Conservation (phyloP, 2,888 invertebrate species). For the Cheilosia urbana region DNA sequence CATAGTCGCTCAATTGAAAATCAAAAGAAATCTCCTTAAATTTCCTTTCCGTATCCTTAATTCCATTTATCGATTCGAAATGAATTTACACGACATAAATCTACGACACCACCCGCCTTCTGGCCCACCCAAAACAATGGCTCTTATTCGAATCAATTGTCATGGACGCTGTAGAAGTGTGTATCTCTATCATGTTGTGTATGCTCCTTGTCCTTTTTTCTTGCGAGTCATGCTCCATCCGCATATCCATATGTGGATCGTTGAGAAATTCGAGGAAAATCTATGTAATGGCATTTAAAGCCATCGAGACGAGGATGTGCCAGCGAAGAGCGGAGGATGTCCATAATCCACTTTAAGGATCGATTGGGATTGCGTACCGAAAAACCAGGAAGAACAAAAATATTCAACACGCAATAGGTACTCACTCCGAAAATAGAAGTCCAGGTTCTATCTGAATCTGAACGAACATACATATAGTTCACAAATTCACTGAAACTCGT, state of each 20-base stretch:
- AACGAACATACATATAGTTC: background rate
- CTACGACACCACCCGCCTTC: slow-evolving; percentile 17
- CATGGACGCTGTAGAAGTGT: slow-evolving; percentile 11
- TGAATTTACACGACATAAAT: slow-evolving; percentile 70
- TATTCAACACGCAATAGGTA: slow-evolving; percentile 11
- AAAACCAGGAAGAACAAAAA: background rate
- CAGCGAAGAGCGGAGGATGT: background rate
- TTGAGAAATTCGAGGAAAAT: slow-evolving; percentile 7
- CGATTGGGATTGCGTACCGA: slow-evolving; percentile 22
- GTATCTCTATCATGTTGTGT: slow-evolving; percentile 17
- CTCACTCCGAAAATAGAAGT: background rate
- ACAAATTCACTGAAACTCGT: slow-evolving; percentile 8
- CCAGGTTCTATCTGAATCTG: background rate
- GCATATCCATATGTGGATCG: slow-evolving; percentile 19
- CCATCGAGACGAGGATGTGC: slow-evolving; percentile 21
- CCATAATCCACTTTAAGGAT: slow-evolving; percentile 42
- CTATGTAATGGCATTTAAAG: slow-evolving; percentile 44
- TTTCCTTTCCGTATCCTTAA: slow-evolving; percentile 40
- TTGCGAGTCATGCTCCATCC: slow-evolving; percentile 41
- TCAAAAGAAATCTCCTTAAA: slow-evolving; percentile 51
- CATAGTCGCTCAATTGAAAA: slow-evolving; percentile 35
- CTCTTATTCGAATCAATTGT: slow-evolving; percentile 65
- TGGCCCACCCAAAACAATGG: slow-evolving; percentile 34
- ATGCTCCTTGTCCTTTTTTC: background rate
- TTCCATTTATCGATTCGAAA: slow-evolving; percentile 58